Evolutionary conservation across 2,888 invertebrate genomes (phyloP).

Genomic region (Euspilapteryx auroguttella): DNA sequence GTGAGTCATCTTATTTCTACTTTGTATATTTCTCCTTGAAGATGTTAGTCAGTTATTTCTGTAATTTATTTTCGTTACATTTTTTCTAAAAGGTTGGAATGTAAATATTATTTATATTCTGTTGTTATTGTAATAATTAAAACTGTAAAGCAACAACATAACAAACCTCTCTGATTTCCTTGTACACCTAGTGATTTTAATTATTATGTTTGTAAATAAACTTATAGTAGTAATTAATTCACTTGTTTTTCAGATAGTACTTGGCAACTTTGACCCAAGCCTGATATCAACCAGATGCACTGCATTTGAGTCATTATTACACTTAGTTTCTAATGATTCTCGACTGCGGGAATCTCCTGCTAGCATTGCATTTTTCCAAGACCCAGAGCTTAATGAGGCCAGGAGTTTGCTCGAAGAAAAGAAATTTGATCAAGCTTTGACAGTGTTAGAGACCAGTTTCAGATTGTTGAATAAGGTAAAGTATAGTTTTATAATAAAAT

Average conservation of each 20-base stretch:
- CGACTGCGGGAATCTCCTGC: conserved; percentile 59
- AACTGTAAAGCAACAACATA: no score
- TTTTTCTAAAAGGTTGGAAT: no score
- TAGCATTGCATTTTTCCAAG: conserved; percentile 66
- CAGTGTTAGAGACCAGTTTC: conserved; percentile 68
- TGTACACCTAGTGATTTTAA: no score
- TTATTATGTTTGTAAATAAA: background rate
- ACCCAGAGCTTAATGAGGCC: conserved; percentile 64
- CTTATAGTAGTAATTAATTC: background rate
- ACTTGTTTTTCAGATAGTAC: conserved; percentile 45
- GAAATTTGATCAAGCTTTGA: conserved; percentile 64
- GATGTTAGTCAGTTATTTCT: no score
- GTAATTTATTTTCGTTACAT: no score
- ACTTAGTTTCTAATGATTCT: conserved; percentile 55
- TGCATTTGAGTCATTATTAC: conserved; percentile 66
- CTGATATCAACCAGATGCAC: conserved; percentile 66
- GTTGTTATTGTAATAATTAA: no score
- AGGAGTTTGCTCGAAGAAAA: conserved; percentile 60
- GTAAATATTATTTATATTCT: no score
- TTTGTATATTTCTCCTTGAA: no score
- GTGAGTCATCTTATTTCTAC: no score
- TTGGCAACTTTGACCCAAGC: conserved; percentile 72
- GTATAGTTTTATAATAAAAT: background rate
- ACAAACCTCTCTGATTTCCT: no score
- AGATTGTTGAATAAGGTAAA: conserved; percentile 59